These are phyloP conservation scores for Podilymbus podiceps DNA, from an alignment of 2,113 vertebrate species.

Conservation along the genomic window DNA sequence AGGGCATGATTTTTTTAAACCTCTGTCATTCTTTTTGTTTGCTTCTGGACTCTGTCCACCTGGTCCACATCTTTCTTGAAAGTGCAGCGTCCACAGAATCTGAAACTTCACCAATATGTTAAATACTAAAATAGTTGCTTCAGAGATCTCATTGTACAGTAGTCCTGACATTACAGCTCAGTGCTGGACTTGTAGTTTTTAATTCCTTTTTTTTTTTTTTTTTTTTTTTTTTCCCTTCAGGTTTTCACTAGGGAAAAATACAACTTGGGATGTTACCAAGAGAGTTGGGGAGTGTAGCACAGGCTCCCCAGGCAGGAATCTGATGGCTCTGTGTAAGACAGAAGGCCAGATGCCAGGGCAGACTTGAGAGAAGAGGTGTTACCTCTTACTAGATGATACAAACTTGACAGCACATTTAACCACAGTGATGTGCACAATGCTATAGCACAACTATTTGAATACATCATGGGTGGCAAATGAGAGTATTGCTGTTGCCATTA, in stretches of 20 bases:
- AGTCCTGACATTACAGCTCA: background rate
- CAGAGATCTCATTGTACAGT: background rate
- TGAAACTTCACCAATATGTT: background rate
- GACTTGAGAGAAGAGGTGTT: background rate
- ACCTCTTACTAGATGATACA: background rate
- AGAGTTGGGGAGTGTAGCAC: background rate
- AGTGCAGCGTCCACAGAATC: background rate
- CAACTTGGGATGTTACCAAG: background rate
- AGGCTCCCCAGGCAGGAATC: background rate
- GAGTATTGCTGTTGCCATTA: background rate
- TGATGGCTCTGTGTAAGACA: background rate
- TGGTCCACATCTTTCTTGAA: background rate
- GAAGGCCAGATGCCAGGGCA: background rate
- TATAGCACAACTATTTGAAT: background rate
- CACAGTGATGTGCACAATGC: background rate
- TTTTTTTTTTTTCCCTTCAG: background rate
- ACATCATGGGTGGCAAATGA: background rate
- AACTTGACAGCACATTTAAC: background rate
- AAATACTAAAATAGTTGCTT: background rate
- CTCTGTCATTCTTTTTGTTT: background rate
- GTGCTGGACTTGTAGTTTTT: background rate
- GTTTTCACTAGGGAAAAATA: background rate
- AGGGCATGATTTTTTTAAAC: background rate
- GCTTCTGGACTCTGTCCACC: background rate
- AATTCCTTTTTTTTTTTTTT: too few relatives aligned